phyloP scores from a whole-genome alignment of 2,888 invertebrate species.

The Agrilus biguttatus region DNA sequence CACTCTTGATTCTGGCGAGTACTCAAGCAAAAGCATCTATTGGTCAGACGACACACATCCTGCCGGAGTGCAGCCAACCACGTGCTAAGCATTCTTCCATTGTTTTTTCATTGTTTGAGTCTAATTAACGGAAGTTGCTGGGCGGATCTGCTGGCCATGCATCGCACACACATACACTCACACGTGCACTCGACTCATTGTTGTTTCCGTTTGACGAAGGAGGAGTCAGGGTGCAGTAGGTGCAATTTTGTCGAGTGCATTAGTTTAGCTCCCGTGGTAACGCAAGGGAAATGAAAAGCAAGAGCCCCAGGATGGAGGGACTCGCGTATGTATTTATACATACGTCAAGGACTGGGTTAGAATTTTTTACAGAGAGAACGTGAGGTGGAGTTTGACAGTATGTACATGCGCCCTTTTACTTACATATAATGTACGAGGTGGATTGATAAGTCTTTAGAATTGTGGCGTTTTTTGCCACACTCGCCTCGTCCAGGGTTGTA shows the following conservation, averaged over 20 bases:
- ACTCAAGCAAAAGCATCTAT: conserved; percentile 20
- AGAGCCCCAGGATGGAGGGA: too few species aligned
- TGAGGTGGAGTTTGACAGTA: too few species aligned
- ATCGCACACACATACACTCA: conserved; percentile 14
- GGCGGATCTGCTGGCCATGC: conserved; percentile 23
- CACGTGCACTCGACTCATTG: conserved; percentile 16
- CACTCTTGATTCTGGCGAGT: conserved; percentile 17
- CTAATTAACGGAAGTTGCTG: conserved; percentile 28
- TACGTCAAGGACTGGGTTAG: too few species aligned
- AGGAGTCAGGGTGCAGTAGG: conserved; percentile 18
- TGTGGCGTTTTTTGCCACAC: too few species aligned
- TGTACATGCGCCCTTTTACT: too few species aligned
- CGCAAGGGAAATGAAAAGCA: conserved; percentile 4
- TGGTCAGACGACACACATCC: conserved; percentile 20
- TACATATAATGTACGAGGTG: too few species aligned
- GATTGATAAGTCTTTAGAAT: too few species aligned
- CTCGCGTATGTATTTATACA: too few species aligned
- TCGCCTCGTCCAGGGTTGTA: too few species aligned
- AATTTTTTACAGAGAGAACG: too few species aligned
- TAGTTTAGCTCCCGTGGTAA: conserved; percentile 4
- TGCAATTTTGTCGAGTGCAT: conserved; percentile 11
- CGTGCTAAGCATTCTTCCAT: conserved; percentile 19
- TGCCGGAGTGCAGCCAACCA: conserved; percentile 24
- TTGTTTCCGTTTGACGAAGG: conserved; percentile 20
- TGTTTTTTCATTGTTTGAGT: conserved; percentile 26